Evolutionary conservation across 2,797 vertebrate species (phyloP).

Genomic region (Gymnopithys bicolor): DNA sequence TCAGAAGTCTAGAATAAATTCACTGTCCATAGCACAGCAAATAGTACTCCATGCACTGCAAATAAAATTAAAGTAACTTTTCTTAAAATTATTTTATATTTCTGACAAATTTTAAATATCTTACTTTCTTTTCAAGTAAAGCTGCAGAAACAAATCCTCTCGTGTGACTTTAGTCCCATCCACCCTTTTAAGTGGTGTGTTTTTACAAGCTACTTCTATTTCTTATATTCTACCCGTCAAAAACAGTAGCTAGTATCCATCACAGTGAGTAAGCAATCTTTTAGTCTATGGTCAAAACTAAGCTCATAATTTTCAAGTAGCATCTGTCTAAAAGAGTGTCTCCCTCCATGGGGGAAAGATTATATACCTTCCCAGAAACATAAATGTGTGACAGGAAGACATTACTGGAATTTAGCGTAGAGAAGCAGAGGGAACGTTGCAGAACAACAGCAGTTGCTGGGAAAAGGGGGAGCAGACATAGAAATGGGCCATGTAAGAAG

Average conservation of each 20-base stretch:
- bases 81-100: neutral
- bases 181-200: neutral
- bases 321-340: neutral
- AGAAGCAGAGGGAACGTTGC: neutral
- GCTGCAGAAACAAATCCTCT: neutral
- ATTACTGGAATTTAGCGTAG: neutral
- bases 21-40: neutral
- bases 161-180: neutral
- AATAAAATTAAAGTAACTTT: neutral
- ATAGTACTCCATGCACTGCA: neutral
- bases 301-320: neutral
- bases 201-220: neutral
- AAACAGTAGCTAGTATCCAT: neutral
- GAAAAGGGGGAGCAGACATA: neutral
- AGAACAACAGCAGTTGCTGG: neutral
- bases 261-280: neutral
- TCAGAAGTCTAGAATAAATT: neutral
- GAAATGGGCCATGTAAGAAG: neutral
- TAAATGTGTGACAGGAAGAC: neutral
- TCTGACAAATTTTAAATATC: neutral
- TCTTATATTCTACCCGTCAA: neutral
- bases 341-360: neutral
- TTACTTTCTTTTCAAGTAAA: neutral
- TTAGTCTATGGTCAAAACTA: neutral
- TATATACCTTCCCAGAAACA: neutral